Evolutionary conservation across 1,140 invertebrate genomes (phyloP).

Genomic region (Drepana arcuata): DNA sequence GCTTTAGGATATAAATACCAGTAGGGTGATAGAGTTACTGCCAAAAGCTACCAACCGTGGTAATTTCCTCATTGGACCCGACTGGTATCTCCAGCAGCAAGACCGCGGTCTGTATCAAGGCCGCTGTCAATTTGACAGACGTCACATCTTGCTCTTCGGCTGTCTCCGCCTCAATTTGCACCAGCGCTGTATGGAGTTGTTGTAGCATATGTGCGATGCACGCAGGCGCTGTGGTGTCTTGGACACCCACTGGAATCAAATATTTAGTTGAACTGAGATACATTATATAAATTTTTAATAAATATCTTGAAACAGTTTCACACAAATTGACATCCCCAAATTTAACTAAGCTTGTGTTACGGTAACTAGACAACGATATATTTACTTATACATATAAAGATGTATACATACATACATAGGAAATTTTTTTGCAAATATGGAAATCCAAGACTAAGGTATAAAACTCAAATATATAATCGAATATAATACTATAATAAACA

Average conservation of each 20-base stretch:
- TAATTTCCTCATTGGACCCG: slow-evolving; percentile 17
- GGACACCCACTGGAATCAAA: slow-evolving; percentile 19
- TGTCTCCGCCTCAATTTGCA: slow-evolving; percentile 23
- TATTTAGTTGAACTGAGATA: too few relatives aligned
- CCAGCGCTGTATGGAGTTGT: slow-evolving; percentile 16
- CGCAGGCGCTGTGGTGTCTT: slow-evolving; percentile 18
- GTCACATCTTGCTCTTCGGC: slow-evolving; percentile 25
- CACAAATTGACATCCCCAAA: background rate
- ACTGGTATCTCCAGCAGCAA: slow-evolving; percentile 25
- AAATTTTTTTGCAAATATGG: too few relatives aligned
- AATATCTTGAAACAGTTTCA: background rate
- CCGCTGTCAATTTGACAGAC: slow-evolving; percentile 20
- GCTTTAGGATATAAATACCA: background rate
- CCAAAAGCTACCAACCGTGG: slow-evolving; percentile 17
- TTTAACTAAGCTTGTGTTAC: background rate
- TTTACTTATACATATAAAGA: background rate
- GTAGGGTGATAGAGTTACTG: background rate
- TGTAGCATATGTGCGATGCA: slow-evolving; percentile 30
- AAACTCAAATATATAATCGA: too few relatives aligned
- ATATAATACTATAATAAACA: too few relatives aligned
- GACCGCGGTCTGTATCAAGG: slow-evolving; percentile 20
- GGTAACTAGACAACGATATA: background rate
- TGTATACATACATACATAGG: background rate
- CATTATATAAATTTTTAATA: too few relatives aligned
- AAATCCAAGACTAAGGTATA: too few relatives aligned